Evolutionary conservation across 2,797 vertebrate species (phyloP), one percentile per base, ranked within the genome.

Genomic region (Apogon talboti): DNA sequence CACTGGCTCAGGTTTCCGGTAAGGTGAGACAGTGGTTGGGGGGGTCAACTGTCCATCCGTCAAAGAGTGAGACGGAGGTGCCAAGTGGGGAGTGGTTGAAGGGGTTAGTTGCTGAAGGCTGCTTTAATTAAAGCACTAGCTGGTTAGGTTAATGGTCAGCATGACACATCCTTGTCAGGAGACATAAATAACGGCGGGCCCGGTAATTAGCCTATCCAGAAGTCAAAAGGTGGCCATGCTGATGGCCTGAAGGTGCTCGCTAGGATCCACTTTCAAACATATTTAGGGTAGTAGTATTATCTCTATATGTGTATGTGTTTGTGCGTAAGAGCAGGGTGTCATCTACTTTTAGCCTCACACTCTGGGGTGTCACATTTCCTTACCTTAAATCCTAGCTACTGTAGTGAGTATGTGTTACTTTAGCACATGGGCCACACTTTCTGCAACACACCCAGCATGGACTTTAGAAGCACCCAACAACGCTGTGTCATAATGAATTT

Each of bases 61-160:
- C 80, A 71, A 14, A 66, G 64, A 70, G 71, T 15, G 35, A 73
- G 76, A 60, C 55, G 55, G 63, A 56, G 76, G 76, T 66, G 61
- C 47, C 18, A 33, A 78, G 56, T n/a, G 51, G 38, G 13, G 43
- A 28, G 42, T 11, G 41, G n/a, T 9, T 10, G 33, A 1, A 10
- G 30, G 42, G 75, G 45, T 50, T 48, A 45, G n/a, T 61, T 67
- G 57, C 63, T 62, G 46, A 77, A 63, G 60, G 49, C 10, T 12
- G 35, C 70, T 79, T 85, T 84, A 88, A 91, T 89, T 89, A 91
- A 87, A 80, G 61, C 62, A 43, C 28, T 24, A 19, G 78, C 41
- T 14, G 1, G 53, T 62, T 15, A 42, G 63, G 73, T 81, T 79
- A 71, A 62, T 5, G n/a, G 83, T 67, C 72, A 65, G 59, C 74